Evolutionary conservation across 1,140 invertebrate genomes (phyloP).

Genomic region (Drosophila sechellia): DNA sequence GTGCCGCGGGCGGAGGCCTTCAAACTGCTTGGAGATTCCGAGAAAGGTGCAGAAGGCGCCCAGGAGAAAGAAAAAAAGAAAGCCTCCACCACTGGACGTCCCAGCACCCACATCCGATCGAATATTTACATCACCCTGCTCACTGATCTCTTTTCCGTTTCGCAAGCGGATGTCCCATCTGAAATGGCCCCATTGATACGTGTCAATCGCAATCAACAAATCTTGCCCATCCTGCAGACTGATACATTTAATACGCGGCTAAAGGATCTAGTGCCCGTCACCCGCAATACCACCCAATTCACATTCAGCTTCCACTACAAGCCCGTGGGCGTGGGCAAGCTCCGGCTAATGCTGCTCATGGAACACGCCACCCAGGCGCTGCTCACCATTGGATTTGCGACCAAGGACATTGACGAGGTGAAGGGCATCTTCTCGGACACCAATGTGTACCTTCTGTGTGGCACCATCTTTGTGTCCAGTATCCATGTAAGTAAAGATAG

Average conservation of each 20-base stretch:
- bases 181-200: slow-evolving; percentile 87
- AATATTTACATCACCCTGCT: slow-evolving; percentile 87
- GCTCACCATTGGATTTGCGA: slow-evolving; percentile 92
- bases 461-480: slow-evolving; percentile 96
- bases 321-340: slow-evolving; percentile 89
- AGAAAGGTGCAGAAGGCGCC: slow-evolving; percentile 21
- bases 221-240: slow-evolving; percentile 93
- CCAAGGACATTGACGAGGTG: slow-evolving; percentile 98
- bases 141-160: slow-evolving; percentile 87
- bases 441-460: slow-evolving; percentile 95
- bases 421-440: slow-evolving; percentile 98
- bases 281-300: slow-evolving; percentile 86
- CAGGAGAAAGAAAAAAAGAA: slow-evolving; percentile 6
- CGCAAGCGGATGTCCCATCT: slow-evolving; percentile 86
- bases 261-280: slow-evolving; percentile 89
- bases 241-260: slow-evolving; percentile 92
- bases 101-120: slow-evolving; percentile 87
- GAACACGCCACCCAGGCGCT: slow-evolving; percentile 91
- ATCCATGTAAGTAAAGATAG: slow-evolving; percentile 92
- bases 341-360: slow-evolving; percentile 92
- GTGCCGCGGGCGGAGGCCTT: slow-evolving; percentile 90
- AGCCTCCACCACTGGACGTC: neutral
- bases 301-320: slow-evolving; percentile 87
- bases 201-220: slow-evolving; percentile 88
- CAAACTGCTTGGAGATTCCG: slow-evolving; percentile 89